phyloP scores from a whole-genome alignment of 2,888 invertebrate genomes.

The Schizaphis graminum region DNA sequence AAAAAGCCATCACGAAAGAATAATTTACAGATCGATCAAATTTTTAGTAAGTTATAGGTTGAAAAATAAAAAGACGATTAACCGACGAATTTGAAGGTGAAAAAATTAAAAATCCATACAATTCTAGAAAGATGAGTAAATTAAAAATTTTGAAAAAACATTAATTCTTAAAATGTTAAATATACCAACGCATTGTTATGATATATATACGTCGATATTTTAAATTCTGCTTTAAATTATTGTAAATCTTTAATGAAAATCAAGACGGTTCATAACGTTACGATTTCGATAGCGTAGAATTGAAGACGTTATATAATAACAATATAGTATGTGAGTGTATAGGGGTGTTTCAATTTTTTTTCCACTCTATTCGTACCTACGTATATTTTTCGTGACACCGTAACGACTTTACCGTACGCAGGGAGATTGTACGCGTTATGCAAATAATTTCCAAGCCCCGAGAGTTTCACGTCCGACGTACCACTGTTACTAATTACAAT shows the following conservation, averaged over 20 bases:
- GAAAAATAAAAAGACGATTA: not conserved
- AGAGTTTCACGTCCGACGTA: not conserved
- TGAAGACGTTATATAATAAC: not conserved
- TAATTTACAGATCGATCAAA: too few relatives aligned
- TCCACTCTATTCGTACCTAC: not conserved
- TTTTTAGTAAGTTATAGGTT: not conserved
- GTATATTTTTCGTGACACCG: not conserved
- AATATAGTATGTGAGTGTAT: not conserved
- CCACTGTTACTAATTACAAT: not conserved
- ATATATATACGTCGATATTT: not conserved
- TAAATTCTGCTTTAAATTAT: not conserved
- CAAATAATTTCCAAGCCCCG: not conserved
- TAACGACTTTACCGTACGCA: not conserved
- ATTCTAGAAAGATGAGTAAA: not conserved
- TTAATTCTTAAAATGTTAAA: not conserved
- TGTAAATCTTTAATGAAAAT: not conserved
- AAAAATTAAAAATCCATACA: not conserved
- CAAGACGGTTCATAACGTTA: not conserved
- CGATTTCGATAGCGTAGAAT: not conserved
- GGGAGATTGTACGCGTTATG: not conserved
- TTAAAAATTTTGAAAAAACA: not conserved
- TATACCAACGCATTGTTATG: not conserved
- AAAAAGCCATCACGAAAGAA: not conserved
- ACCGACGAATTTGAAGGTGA: not conserved
- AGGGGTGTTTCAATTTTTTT: not conserved